Base-by-base conservation (phyloP, 2,888 invertebrate species). In the Lasioglossum lativentre region DNA sequence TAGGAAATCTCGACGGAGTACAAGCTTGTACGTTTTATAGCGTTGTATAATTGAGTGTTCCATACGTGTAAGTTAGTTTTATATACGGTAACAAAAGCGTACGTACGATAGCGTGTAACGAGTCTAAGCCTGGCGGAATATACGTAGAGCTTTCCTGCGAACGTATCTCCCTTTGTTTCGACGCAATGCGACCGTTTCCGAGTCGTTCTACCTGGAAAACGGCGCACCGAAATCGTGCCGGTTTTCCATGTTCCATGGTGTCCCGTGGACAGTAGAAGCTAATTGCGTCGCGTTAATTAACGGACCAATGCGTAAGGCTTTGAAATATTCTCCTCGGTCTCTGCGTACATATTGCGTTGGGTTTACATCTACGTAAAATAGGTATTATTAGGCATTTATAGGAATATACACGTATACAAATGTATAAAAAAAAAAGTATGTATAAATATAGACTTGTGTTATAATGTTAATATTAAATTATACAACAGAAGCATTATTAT, bases 11-110 rank as follows among this genome's bases (percentile, higher is more conserved):
- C 76, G 83, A 83, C 71, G 82, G 82, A 83, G 85, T 89, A 90
- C 78, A 87, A 91, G 90, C 90, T 90, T 91, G 83, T 91, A 88
- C 90, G 85, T 89, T 90, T 88, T 88, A 87, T 90, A 91, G 89
- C 78, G 73, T 85, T 80, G 90, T 90, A 90, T 88, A 91, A 77
- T 89, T 91, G 82, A 86, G 88, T 91, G 90, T 91, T 91, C 90
- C 90, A 83, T 86, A 86, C 78, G 77, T 85, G 77, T 90, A 91
- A 91, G 83, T 83, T 91, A 91, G 90, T 91, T 91, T 91, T 91
- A 81, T 90, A 78, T 75, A 79, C 72, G 47, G 45, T 81, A 85
- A 56, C 68, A 66, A 8, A 30, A 63, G 75, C 84, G 76, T 82
- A 89, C 73, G 74, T 83, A 86, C 71, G 66, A 83, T 85, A 77